A percentile compares a stretch with the other conserved stretches of the same genome.
Evolutionary conservation across 2,888 invertebrate species (phyloP).

Genomic region (Lamellibrachia columna): DNA sequence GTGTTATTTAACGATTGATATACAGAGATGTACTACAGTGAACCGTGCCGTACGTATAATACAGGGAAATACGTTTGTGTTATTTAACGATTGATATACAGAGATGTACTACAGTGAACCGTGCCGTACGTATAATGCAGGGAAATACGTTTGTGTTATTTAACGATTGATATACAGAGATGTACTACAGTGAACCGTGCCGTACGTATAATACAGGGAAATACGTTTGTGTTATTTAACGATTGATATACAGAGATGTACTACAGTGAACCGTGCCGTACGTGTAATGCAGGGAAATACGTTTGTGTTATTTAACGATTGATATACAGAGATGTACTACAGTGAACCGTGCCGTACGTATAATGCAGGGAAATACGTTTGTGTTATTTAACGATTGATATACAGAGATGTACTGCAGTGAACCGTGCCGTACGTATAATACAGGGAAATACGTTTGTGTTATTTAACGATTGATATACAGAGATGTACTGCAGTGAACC

Average conservation of each 20-base stretch:
- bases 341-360: too few species aligned
- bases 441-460: too few species aligned
- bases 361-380: too few species aligned
- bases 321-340: background rate
- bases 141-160: background rate
- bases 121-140: too few species aligned
- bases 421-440: too few species aligned
- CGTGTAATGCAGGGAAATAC: too few species aligned
- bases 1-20: background rate
- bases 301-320: background rate
- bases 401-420: background rate
- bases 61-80: background rate
- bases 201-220: too few species aligned
- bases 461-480: too few species aligned
- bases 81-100: background rate
- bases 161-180: background rate
- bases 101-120: background rate
- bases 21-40: background rate
- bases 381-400: background rate
- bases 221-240: background rate
- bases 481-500: too few species aligned
- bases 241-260: background rate
- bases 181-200: background rate
- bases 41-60: too few species aligned
- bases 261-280: too few species aligned